Conservation (phyloP, 2,113 vertebrate genomes). For the Picathartes gymnocephalus region DNA sequence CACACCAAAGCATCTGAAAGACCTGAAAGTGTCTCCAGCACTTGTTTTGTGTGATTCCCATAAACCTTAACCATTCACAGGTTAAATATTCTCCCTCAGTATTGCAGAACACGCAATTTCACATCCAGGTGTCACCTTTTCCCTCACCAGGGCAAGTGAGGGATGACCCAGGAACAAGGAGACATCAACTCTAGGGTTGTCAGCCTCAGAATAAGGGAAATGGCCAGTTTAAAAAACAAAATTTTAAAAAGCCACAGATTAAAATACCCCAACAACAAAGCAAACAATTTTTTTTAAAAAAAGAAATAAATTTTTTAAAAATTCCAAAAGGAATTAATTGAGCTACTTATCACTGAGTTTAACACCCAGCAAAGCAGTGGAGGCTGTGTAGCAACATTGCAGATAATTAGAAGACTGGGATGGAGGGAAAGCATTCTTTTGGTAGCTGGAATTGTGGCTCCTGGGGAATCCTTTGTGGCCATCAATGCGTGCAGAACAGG, state of each 20-base stretch:
- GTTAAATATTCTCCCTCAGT: not conserved
- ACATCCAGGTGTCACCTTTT: not conserved
- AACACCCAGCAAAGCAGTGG: not conserved
- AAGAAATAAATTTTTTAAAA: not conserved
- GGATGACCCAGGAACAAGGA: not conserved
- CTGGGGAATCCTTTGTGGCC: not conserved
- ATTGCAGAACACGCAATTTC: not conserved
- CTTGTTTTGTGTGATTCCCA: not conserved
- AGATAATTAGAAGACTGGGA: not conserved
- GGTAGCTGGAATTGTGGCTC: not conserved
- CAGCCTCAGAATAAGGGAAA: not conserved
- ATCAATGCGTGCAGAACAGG: not conserved
- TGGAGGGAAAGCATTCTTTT: not conserved
- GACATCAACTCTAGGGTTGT: not conserved
- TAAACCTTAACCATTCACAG: not conserved
- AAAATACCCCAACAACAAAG: not conserved
- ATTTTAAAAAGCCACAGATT: no score
- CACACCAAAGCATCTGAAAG: not conserved
- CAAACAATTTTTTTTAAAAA: not conserved
- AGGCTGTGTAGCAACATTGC: not conserved
- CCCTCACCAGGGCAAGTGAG: not conserved
- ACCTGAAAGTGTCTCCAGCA: accelerated
- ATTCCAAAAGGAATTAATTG: not conserved
- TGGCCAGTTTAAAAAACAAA: not conserved
- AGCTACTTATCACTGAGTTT: not conserved